A percentile compares a stretch with the other conserved stretches of the same genome.
phyloP scores from a whole-genome alignment of 1,140 invertebrate genomes.

The Tetramorium simillimum region DNA sequence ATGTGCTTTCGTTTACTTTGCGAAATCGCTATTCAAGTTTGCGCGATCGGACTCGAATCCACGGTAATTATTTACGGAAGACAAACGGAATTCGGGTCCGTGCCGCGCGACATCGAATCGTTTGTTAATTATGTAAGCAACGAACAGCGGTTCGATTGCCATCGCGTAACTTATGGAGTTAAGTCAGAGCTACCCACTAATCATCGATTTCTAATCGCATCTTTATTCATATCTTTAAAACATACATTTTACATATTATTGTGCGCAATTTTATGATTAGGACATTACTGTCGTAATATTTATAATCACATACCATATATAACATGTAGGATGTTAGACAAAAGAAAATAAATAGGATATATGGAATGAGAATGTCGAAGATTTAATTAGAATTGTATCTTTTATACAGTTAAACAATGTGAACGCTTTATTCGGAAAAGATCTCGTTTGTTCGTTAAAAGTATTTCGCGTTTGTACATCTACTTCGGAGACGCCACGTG shows the following conservation, averaged over 20 bases:
- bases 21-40: too few species aligned
- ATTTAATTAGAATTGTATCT: too few species aligned
- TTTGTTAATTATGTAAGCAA: constrained; percentile 18
- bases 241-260: background rate
- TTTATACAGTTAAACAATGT: too few species aligned
- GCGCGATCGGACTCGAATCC: constrained; percentile 13
- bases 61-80: constrained; percentile 41
- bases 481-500: too few species aligned
- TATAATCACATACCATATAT: background rate
- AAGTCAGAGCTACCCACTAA: background rate
- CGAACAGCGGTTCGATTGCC: background rate
- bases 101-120: background rate
- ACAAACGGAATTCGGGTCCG: constrained; percentile 28
- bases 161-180: constrained; percentile 7
- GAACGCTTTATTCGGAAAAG: too few species aligned
- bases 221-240: background rate
- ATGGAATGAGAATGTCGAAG: too few species aligned
- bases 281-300: constrained; percentile 1
- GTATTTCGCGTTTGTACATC: too few species aligned
- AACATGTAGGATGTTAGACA: too few species aligned
- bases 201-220: constrained; percentile 33
- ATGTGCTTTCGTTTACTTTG: too few species aligned
- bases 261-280: background rate
- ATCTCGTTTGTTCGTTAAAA: too few species aligned
- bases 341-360: too few species aligned